Evolutionary conservation across 2,888 invertebrate genomes (phyloP), one percentile per base, ranked within the genome.

Genomic region (Liodrosophila aerea): DNA sequence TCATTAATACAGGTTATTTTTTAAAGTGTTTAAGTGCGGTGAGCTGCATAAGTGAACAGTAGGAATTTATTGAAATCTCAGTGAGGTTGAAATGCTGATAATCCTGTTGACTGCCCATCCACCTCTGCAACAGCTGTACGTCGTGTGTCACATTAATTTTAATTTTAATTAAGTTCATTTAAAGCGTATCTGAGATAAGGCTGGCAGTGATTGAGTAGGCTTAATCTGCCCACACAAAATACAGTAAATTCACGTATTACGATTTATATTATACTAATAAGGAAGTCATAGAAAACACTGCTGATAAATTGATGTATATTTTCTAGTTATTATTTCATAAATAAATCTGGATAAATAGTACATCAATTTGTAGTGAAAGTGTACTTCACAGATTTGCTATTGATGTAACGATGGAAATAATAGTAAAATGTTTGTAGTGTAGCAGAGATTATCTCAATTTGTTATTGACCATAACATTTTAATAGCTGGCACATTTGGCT

Each of bases 81-180:
- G 12, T 69, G 64, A 56, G 52, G 49, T 46, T 52, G 60, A 72
- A 66, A 51, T 59, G 33, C 53, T 52, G 73, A 78, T 73, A 74
- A 77, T 40, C 43, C 47, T 39, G 64, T 4, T 37, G 58, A 61
- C n/a, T n/a, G n/a, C n/a, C n/a, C n/a, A n/a, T n/a, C n/a, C n/a
- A n/a, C n/a, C n/a, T n/a, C n/a, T n/a, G n/a, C n/a, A n/a, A n/a
- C n/a, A 53, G 27, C 33, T 13, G 22, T 44, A 41, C 40, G 41
- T 22, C 22, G 13, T 12, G 11, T 13, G 7, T 11, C 7, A 7
- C 16, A 62, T 50, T 50, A 45, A 52, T 47, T 73, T 18, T 34
- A 34, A 1, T 41, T 34, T 49, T 56, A 63, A 70, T 63, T 58
- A 45, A 56, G 53, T 65, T 69, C 40, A 65, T 76, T 71, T 69